Percentiles rank a stretch among this genome's conserved stretches.
Evolutionary conservation across 2,888 invertebrate species (phyloP).

Genomic region (Dorcus hopei): DNA sequence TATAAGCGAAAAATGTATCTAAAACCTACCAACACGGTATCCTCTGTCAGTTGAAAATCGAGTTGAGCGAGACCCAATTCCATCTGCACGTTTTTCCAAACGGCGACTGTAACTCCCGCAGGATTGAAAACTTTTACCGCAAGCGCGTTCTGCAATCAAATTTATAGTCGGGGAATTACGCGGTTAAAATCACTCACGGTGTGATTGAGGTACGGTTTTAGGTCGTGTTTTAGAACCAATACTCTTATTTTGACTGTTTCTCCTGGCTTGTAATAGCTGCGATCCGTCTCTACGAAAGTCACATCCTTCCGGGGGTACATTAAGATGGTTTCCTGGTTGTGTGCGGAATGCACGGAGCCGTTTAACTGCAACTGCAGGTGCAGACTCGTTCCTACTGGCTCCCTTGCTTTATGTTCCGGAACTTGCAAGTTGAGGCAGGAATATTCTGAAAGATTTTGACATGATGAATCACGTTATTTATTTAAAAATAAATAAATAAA

Average conservation of each 20-base stretch:
- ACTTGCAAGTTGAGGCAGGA: conserved; percentile 5
- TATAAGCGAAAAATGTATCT: background rate
- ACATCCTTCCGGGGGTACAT: conserved; percentile 48
- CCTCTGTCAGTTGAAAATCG: conserved; percentile 40
- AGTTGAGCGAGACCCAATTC: conserved; percentile 60
- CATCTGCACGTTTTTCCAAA: conserved; percentile 61
- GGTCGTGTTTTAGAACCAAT: conserved; percentile 51
- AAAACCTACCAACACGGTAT: conserved; percentile 37
- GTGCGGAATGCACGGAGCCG: conserved; percentile 34
- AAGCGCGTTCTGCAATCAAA: too few species aligned
- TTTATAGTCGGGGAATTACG: too few species aligned
- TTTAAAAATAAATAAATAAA: background rate
- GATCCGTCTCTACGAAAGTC: conserved; percentile 57
- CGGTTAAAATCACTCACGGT: background rate
- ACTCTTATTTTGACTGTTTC: conserved; percentile 56
- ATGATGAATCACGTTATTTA: background rate
- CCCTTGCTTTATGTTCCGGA: conserved; percentile 12
- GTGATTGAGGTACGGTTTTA: conserved; percentile 47
- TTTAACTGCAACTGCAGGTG: conserved; percentile 37
- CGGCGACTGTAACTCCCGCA: conserved; percentile 58
- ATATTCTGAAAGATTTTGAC: background rate
- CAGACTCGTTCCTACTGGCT: conserved; percentile 34
- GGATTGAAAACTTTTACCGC: conserved; percentile 51
- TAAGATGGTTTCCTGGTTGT: conserved; percentile 41
- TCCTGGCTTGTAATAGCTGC: conserved; percentile 55